Evolutionary conservation across 2,888 invertebrate genomes (phyloP).

Genomic region (Antheraea yamamai): DNA sequence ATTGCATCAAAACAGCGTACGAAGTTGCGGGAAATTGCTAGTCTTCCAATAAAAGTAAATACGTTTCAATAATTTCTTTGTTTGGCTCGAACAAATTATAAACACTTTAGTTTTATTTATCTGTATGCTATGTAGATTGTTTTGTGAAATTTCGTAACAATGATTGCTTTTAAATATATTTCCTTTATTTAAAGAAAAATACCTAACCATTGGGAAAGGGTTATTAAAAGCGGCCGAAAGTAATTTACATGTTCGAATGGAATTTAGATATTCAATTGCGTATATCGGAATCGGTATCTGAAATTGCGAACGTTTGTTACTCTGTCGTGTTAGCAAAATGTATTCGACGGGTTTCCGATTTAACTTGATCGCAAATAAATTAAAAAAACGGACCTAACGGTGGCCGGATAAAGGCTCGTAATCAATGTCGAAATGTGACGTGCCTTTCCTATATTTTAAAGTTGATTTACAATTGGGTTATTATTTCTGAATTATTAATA

Average conservation of each 20-base stretch:
- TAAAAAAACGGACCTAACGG: conserved; percentile 49
- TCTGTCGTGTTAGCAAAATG: conserved; percentile 33
- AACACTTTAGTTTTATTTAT: no score
- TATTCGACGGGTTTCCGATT: conserved; percentile 45
- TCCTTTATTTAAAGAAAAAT: background rate
- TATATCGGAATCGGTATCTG: conserved; percentile 18
- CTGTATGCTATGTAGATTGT: no score
- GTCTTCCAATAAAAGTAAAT: no score
- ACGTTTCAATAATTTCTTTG: no score
- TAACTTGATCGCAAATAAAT: conserved; percentile 50
- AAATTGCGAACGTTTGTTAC: conserved; percentile 28
- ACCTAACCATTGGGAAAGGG: background rate
- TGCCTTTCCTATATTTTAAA: background rate
- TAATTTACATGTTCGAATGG: conserved; percentile 17
- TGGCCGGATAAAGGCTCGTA: conserved; percentile 17
- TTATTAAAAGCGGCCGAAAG: conserved; percentile 11
- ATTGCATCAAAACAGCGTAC: no score
- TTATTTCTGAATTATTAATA: background rate
- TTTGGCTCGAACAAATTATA: no score
- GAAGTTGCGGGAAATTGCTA: no score
- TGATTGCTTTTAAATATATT: background rate
- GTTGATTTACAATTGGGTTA: background rate
- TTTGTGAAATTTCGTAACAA: background rate
- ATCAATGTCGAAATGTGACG: conserved; percentile 9
- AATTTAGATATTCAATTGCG: conserved; percentile 19